Conservation (phyloP, 2,113 vertebrate genomes). For the Cygnus buccinator region DNA sequence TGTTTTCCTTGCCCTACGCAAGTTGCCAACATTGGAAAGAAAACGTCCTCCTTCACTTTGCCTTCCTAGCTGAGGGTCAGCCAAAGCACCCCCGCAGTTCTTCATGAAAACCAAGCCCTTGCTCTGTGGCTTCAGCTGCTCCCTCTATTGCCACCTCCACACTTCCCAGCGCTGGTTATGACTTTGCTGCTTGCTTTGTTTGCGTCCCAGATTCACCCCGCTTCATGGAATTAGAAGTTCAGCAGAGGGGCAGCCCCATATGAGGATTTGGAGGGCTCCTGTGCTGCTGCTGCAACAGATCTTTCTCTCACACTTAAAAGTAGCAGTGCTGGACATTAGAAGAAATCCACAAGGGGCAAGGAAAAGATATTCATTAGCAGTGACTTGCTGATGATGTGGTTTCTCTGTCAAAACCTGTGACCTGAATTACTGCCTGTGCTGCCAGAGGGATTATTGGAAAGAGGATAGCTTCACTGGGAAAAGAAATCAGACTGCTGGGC, state of each 20-base stretch:
- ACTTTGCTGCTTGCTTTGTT: neutral
- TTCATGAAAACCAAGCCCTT: neutral
- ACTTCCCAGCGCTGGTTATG: accelerated
- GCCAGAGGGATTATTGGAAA: neutral
- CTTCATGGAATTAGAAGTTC: neutral
- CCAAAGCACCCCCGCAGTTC: neutral
- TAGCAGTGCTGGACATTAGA: neutral
- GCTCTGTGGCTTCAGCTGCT: neutral
- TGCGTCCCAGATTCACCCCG: accelerated
- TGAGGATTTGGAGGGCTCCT: neutral
- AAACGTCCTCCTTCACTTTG: neutral
- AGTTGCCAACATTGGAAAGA: neutral
- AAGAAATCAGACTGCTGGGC: neutral
- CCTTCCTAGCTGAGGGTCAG: neutral
- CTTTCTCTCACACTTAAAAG: neutral
- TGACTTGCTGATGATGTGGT: neutral
- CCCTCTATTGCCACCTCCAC: neutral
- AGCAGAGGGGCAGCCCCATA: neutral
- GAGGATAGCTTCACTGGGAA: neutral
- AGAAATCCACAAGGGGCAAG: neutral
- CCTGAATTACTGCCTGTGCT: neutral
- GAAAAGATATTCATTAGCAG: neutral
- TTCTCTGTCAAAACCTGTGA: constrained; percentile 35
- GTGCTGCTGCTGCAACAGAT: neutral
- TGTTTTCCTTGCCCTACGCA: neutral